Percentiles rank a stretch among this genome's conserved stretches.
These are phyloP conservation scores for Nomada lathburiana DNA, from an alignment of 2,888 invertebrate genomes.

Conservation along the genomic window DNA sequence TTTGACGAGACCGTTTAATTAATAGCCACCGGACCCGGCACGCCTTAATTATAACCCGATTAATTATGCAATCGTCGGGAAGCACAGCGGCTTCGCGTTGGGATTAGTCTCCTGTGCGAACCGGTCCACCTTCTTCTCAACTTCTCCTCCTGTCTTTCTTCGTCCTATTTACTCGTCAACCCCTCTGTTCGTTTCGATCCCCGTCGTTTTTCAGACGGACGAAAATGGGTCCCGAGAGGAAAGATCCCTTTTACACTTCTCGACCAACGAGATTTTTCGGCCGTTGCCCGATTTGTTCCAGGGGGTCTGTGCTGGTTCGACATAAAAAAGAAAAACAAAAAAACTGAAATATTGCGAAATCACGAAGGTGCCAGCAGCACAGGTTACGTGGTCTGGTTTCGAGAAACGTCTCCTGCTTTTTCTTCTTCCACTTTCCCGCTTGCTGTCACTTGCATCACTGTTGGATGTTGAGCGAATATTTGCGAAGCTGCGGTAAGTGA, in stretches of 20 bases:
- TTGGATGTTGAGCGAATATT: conserved; percentile 70
- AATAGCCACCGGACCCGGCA: conserved; percentile 48
- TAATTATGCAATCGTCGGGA: conserved; percentile 65
- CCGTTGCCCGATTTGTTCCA: conserved; percentile 32
- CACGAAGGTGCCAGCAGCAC: conserved; percentile 68
- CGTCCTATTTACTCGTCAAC: neutral
- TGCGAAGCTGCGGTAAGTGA: conserved; percentile 69
- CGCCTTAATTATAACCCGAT: conserved; percentile 66
- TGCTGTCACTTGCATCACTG: conserved; percentile 70
- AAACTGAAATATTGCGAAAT: conserved; percentile 59
- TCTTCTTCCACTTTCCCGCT: conserved; percentile 16
- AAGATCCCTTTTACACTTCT: conserved; percentile 41
- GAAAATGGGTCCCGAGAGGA: conserved; percentile 56
- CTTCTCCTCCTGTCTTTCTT: neutral
- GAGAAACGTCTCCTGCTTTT: conserved; percentile 24
- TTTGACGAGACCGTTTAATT: conserved; percentile 63
- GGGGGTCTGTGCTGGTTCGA: conserved; percentile 37
- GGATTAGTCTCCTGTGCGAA: conserved; percentile 30
- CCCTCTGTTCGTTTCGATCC: neutral
- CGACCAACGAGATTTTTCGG: conserved; percentile 55
- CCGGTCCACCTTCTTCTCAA: neutral
- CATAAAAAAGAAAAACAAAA: conserved; percentile 36
- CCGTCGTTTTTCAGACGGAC: conserved; percentile 16
- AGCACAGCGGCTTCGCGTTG: conserved; percentile 17
- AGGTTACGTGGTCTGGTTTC: conserved; percentile 69